These are phyloP conservation scores for Graptemys geographica DNA, from an alignment of 2,797 vertebrate genomes.

Conservation along the genomic window DNA sequence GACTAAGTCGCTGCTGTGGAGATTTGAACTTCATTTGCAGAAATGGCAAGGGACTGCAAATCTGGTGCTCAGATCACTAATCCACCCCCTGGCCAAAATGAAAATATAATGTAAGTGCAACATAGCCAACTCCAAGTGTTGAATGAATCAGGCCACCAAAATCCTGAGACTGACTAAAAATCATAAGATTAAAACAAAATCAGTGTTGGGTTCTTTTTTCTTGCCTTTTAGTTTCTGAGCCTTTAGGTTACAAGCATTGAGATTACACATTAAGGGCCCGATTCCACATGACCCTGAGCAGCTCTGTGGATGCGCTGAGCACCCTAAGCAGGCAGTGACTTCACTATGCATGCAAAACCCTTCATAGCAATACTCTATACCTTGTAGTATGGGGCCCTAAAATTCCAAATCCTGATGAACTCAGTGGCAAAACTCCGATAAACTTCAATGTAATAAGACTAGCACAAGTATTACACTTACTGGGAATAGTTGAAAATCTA, in stretches of 20 bases:
- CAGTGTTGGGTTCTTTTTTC: background rate
- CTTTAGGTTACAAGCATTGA: conserved; percentile 33
- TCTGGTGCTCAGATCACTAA: conserved; percentile 40
- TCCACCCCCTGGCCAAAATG: conserved; percentile 32
- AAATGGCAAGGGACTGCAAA: conserved; percentile 1
- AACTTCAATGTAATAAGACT: background rate
- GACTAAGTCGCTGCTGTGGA: conserved; percentile 20
- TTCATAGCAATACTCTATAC: conserved; percentile 4
- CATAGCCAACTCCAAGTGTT: background rate
- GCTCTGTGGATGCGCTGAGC: conserved; percentile 4
- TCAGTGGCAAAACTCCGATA: conserved; percentile 2
- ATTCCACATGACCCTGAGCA: background rate
- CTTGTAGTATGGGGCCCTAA: background rate
- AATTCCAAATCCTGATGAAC: background rate
- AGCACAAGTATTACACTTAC: background rate
- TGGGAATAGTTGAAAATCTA: background rate
- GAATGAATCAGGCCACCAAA: background rate
- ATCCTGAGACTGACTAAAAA: conserved; percentile 37
- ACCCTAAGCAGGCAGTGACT: fast-evolving
- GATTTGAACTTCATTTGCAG: conserved; percentile 2
- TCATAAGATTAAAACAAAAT: background rate
- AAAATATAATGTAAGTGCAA: background rate
- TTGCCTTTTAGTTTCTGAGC: conserved; percentile 49
- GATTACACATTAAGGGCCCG: conserved; percentile 32
- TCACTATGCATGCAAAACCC: background rate